A percentile compares a stretch with the other conserved stretches of the same genome.
phyloP scores from a whole-genome alignment of 53 echinoderm and acorn worm genomes.

The Holothuria leucospilota region DNA sequence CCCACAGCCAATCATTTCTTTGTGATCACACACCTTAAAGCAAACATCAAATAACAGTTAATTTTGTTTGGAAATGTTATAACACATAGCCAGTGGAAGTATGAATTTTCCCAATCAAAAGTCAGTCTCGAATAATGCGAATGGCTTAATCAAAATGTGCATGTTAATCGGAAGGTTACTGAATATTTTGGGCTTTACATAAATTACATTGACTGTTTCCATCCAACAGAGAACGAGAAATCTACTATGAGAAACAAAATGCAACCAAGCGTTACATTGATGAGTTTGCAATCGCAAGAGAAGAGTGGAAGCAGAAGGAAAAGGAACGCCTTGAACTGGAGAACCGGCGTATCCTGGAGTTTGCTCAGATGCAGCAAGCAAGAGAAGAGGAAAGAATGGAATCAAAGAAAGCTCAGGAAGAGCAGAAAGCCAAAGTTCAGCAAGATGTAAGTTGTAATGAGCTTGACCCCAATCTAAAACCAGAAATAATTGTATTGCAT shows the following conservation, averaged over 20 bases:
- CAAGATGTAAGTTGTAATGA: constrained; percentile 70
- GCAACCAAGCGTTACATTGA: constrained; percentile 94
- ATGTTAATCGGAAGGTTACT: too few relatives aligned
- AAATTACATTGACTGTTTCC: background rate
- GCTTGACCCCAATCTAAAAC: background rate
- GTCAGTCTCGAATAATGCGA: too few relatives aligned
- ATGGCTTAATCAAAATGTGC: too few relatives aligned
- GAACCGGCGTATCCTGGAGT: constrained; percentile 86
- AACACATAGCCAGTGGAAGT: too few relatives aligned
- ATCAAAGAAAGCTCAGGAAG: constrained; percentile 81
- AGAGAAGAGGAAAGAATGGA: constrained; percentile 97
- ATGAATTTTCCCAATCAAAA: too few relatives aligned
- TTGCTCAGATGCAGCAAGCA: constrained; percentile 87
- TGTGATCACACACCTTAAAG: too few relatives aligned
- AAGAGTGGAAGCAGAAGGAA: constrained; percentile 93
- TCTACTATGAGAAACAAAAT: constrained; percentile 79
- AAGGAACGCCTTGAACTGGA: constrained; percentile 82
- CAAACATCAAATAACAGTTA: too few relatives aligned
- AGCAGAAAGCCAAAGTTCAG: constrained; percentile 85
- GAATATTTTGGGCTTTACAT: too few relatives aligned
- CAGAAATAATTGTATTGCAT: background rate
- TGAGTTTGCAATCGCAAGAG: constrained; percentile 76
- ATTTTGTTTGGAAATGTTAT: too few relatives aligned
- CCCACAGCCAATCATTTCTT: too few relatives aligned
- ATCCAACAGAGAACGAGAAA: constrained; percentile 75